Evolutionary conservation across 2,797 vertebrate species (phyloP), one percentile per base, ranked within the genome.

Genomic region (Okamejei kenojei): DNA sequence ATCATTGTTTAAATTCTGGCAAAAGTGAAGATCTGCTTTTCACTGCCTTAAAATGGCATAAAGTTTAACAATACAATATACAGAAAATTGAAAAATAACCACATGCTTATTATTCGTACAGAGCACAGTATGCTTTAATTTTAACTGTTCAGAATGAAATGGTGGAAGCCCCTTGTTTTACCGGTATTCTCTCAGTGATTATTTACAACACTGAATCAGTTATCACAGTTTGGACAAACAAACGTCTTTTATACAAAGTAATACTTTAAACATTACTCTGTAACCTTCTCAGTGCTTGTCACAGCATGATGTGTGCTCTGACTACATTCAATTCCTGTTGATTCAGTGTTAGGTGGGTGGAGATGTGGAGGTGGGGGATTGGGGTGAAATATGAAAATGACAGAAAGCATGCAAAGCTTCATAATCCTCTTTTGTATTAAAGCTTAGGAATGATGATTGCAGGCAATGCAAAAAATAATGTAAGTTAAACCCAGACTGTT

Each of bases 391-490:
- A 92, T 76, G 45, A 92, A 92, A 92, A 92, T 92, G 71, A 76
- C 71, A 74, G 90, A 54, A 76, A 92, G 71, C 90, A 76, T n/a
- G 71, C 26, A 92, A 76, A 92, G 74, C 90, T 92, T 92, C 26
- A 76, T 92, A 92, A 92, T 76, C 90, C 90, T 92, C 38, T 76
- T 71, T 92, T 54, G 68, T n/a, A 58, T 92, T 92, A 38, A 76
- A 92, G 90, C 90, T 54, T 76, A 73, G 68, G 73, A 92, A 92
- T 74, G 90, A 92, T 92, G 38, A 92, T 92, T 76, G 45, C 90
- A 58, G 90, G 71, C 71, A 92, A 76, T 92, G 90, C 71, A 92
- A 92, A 54, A 92, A 58, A 92, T 45, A 76, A 76, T 76, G 90
- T 92, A 92, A 54, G 90, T 92, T 92, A 92, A 92, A 92, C 45